Percentiles rank a stretch among this genome's conserved stretches.
Evolutionary conservation across 2,113 vertebrate genomes (phyloP).

Genomic region (Takifugu bimaculatus): DNA sequence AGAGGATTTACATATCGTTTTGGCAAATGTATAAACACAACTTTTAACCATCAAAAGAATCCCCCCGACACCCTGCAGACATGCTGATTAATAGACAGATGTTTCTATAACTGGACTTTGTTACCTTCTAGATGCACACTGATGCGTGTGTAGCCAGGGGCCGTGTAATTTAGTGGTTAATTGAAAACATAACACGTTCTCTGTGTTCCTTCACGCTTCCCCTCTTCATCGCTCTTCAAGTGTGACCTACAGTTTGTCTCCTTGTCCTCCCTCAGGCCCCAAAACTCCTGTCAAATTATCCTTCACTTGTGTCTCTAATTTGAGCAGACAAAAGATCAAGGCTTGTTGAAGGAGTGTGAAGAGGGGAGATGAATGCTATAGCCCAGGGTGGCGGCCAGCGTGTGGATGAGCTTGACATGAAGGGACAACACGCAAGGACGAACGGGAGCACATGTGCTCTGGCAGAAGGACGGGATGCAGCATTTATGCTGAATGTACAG

Average conservation of each 20-base stretch:
- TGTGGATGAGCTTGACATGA: conserved; percentile 38
- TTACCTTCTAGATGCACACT: conserved; percentile 3
- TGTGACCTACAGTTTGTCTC: conserved; percentile 31
- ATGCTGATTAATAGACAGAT: neutral
- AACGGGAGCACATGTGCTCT: neutral
- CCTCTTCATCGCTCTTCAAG: conserved; percentile 4
- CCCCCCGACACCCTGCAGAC: too few species aligned
- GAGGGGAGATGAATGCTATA: conserved; percentile 19
- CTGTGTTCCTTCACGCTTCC: conserved; percentile 1
- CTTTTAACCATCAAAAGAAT: too few species aligned
- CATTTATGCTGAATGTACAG: conserved; percentile 5
- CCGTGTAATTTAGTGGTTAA: conserved; percentile 17
- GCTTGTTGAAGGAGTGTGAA: conserved; percentile 32
- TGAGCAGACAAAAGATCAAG: conserved; percentile 47
- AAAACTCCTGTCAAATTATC: conserved; percentile 26
- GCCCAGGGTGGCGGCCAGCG: conserved; percentile 21
- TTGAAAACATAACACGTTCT: conserved; percentile 9
- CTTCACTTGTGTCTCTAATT: conserved; percentile 41
- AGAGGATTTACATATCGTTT: neutral
- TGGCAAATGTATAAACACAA: neutral
- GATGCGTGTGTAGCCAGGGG: conserved; percentile 7
- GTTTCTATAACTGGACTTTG: neutral
- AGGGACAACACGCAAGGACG: conserved; percentile 24
- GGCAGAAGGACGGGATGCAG: conserved; percentile 3
- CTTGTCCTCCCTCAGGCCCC: conserved; percentile 21